Evolutionary conservation across 2,888 invertebrate genomes (phyloP).

Genomic region (Sinotaia quadrata): DNA sequence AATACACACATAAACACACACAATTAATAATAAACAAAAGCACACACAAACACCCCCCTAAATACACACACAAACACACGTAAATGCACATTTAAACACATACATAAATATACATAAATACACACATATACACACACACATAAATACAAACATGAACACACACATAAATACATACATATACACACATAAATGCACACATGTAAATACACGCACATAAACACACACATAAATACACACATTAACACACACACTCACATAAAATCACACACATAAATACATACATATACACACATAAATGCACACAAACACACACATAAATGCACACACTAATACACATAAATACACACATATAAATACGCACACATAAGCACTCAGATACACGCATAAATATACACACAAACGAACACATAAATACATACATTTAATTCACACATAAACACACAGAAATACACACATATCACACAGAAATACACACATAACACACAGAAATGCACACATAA

Average conservation of each 20-base stretch:
- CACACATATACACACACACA: constrained; percentile 12
- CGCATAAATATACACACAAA: background rate
- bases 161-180: background rate
- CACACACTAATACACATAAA: background rate
- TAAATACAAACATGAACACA: background rate
- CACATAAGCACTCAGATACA: background rate
- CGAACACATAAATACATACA: constrained; percentile 7
- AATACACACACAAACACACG: background rate
- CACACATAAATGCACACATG: background rate
- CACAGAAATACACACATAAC: too few species aligned
- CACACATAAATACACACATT: background rate
- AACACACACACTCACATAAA: background rate
- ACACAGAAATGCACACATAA: background rate
- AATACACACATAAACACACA: background rate
- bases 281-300: background rate
- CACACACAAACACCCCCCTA: background rate
- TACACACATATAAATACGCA: background rate
- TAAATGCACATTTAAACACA: background rate
- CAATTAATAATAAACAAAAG: background rate
- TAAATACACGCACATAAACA: constrained; percentile 7
- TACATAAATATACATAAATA: constrained; percentile 6
- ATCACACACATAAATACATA: background rate
- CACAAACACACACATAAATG: background rate
- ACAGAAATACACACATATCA: background rate
- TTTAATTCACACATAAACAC: constrained; percentile 14